Conservation (phyloP, 1,140 invertebrate genomes). For the Drosophila pseudoananassae region DNA sequence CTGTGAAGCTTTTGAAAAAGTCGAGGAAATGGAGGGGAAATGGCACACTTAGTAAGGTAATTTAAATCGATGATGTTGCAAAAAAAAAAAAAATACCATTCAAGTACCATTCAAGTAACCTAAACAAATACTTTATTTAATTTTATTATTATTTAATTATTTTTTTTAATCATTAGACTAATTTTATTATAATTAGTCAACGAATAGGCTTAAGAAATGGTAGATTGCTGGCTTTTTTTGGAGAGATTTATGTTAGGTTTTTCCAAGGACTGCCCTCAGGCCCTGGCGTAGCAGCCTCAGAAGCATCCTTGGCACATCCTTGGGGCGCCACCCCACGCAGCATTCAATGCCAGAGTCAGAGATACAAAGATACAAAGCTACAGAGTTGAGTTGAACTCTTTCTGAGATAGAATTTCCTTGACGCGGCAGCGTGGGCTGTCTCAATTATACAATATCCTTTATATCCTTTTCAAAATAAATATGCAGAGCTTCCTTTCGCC, state of each 20-base stretch:
- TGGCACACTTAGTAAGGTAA: neutral
- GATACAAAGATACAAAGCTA: neutral
- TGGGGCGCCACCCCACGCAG: neutral
- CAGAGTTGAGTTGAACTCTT: too few species aligned
- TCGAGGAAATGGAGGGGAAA: too few species aligned
- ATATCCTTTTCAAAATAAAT: neutral
- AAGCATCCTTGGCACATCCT: conserved; percentile 26
- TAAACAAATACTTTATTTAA: too few species aligned
- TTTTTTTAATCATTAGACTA: too few species aligned
- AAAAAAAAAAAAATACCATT: neutral
- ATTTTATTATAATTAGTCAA: too few species aligned
- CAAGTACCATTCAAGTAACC: too few species aligned
- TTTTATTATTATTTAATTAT: too few species aligned
- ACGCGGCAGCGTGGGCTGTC: neutral
- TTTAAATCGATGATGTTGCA: neutral
- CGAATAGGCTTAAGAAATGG: too few species aligned
- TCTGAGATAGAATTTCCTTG: neutral
- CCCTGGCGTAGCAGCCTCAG: conserved; percentile 1
- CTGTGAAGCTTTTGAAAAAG: neutral
- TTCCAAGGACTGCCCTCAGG: conserved; percentile 21
- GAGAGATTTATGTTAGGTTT: too few species aligned
- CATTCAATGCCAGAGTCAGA: conserved; percentile 7
- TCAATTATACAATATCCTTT: conserved; percentile 42
- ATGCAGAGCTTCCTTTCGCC: neutral
- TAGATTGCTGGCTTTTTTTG: too few species aligned